phyloP scores from a whole-genome alignment of 2,113 vertebrate genomes.

The Takifugu flavidus region DNA sequence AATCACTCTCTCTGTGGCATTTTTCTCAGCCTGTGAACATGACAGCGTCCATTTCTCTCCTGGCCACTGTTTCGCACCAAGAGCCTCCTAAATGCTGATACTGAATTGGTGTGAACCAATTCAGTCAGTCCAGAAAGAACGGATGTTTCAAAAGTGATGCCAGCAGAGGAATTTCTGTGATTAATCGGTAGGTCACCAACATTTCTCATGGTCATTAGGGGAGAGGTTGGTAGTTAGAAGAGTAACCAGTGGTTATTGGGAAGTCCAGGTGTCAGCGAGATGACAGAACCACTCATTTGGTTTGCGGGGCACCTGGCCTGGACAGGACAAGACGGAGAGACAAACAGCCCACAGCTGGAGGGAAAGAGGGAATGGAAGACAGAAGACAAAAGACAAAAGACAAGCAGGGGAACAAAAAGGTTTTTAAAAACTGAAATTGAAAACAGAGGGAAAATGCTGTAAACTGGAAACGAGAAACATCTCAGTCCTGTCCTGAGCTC shows the following conservation, averaged over 20 bases:
- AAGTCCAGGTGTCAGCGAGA: slow-evolving; percentile 58
- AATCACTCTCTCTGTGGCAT: slow-evolving; percentile 40
- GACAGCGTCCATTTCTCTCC: background rate
- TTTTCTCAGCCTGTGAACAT: background rate
- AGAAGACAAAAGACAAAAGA: slow-evolving; percentile 20
- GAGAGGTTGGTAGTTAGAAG: slow-evolving; percentile 40
- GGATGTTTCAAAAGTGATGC: background rate
- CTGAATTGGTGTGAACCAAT: too few species aligned
- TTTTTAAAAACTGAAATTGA: background rate
- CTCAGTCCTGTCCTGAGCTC: background rate
- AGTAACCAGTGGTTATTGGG: slow-evolving; percentile 54
- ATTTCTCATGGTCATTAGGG: slow-evolving; percentile 49
- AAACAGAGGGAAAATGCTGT: background rate
- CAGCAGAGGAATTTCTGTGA: slow-evolving; percentile 33
- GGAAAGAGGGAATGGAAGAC: slow-evolving; percentile 6
- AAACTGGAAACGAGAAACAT: background rate
- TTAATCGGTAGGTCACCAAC: slow-evolving; percentile 24
- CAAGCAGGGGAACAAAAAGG: background rate
- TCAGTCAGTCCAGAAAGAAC: too few species aligned
- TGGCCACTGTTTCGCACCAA: background rate
- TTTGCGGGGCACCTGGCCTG: slow-evolving; percentile 52
- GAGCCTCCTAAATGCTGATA: too few species aligned
- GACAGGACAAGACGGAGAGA: slow-evolving; percentile 33
- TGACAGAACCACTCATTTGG: slow-evolving; percentile 60
- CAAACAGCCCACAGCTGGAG: slow-evolving; percentile 56